Conservation (phyloP, 2,113 vertebrate species). For the Tupaia tana region DNA sequence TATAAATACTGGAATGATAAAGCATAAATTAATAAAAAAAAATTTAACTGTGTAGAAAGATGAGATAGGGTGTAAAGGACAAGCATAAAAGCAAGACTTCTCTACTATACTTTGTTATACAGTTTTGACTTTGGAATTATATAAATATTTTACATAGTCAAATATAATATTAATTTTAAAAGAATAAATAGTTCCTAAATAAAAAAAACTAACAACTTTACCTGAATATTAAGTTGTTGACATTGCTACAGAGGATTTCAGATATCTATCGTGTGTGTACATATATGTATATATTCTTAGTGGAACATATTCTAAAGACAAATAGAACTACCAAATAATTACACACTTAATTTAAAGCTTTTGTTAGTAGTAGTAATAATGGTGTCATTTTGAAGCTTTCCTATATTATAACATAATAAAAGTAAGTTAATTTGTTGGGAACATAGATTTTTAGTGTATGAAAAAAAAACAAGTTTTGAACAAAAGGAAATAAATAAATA, state of each 20-base stretch:
- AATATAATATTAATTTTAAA: not conserved
- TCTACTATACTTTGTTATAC: not conserved
- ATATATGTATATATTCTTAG: not conserved
- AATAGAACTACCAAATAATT: not conserved
- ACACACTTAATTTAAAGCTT: not conserved
- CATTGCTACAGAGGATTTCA: not conserved
- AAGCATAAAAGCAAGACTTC: not conserved
- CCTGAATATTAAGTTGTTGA: not conserved
- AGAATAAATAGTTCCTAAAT: not conserved
- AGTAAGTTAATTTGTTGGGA: not conserved
- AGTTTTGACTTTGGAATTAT: not conserved
- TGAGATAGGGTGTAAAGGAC: not conserved
- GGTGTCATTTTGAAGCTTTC: not conserved
- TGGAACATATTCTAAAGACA: not conserved
- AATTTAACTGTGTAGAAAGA: not conserved
- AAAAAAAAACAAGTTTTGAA: slow-evolving; percentile 11
- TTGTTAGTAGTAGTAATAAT: not conserved
- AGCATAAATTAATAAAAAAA: not conserved
- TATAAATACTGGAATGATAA: not conserved
- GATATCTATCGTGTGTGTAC: not conserved
- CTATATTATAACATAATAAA: not conserved
- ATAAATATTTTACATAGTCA: not conserved
- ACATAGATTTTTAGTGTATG: slow-evolving; percentile 7
- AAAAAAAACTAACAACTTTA: not conserved
- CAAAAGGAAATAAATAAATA: not conserved